Conservation (phyloP, 2,797 vertebrate genomes). For the Phyllotis vaccarum region DNA sequence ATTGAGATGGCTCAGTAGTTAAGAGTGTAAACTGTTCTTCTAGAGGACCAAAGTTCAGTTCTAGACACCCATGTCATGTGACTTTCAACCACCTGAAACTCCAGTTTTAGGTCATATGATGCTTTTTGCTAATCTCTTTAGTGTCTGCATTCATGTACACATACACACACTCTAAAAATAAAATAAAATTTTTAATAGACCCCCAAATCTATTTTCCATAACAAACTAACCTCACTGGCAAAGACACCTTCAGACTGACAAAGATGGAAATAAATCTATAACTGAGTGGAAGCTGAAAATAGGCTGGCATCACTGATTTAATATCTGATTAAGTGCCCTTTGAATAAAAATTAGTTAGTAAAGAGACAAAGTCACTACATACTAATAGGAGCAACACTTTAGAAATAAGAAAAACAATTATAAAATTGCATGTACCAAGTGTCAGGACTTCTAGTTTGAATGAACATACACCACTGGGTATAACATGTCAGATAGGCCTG, state of each 20-base stretch:
- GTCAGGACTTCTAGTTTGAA: not conserved
- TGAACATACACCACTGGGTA: not conserved
- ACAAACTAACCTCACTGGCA: not conserved
- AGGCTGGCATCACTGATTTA: no score
- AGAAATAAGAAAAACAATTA: not conserved
- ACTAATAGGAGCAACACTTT: not conserved
- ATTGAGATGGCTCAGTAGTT: not conserved
- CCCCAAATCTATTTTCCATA: not conserved
- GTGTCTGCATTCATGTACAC: not conserved
- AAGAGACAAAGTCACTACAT: not conserved
- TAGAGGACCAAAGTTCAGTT: not conserved
- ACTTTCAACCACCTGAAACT: not conserved
- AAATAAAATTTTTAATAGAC: not conserved
- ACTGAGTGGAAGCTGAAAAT: not conserved
- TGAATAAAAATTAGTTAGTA: no score
- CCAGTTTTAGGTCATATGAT: not conserved
- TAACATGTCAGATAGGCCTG: not conserved
- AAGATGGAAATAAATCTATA: not conserved
- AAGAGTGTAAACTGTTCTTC: not conserved
- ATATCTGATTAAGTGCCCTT: no score
- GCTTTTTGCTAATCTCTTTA: not conserved
- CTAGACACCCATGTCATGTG: not conserved
- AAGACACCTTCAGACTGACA: not conserved
- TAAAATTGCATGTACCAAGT: not conserved
- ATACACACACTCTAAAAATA: not conserved